phyloP scores from a whole-genome alignment of 1,140 invertebrate species.

The Aphis gossypii region DNA sequence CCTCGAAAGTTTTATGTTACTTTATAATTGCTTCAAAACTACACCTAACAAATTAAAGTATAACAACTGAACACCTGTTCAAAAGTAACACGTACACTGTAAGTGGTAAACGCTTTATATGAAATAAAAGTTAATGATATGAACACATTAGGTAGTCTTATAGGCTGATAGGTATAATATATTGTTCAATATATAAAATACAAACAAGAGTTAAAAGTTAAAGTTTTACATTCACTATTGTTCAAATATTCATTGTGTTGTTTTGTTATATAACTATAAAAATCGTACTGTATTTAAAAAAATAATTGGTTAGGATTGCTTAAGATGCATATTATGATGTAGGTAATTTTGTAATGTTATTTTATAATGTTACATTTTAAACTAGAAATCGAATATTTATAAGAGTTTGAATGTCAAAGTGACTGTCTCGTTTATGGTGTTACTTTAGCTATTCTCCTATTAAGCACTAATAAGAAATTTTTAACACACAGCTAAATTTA shows the following conservation, averaged over 20 bases:
- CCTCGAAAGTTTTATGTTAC: neutral
- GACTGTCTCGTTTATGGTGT: neutral
- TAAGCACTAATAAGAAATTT: neutral
- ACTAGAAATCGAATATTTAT: neutral
- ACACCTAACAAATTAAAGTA: neutral
- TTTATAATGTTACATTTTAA: neutral
- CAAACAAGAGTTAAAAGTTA: neutral
- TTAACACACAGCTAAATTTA: neutral
- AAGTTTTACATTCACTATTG: neutral
- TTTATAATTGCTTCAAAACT: conserved; percentile 5
- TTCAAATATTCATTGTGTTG: neutral
- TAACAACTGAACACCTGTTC: neutral
- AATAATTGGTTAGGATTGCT: neutral
- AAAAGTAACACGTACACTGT: neutral
- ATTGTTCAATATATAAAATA: neutral
- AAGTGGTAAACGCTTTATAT: neutral
- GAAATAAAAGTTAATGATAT: neutral
- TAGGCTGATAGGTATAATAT: neutral
- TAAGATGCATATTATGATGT: neutral
- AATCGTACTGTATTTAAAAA: neutral
- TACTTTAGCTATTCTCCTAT: neutral
- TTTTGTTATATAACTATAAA: neutral
- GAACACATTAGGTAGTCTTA: neutral
- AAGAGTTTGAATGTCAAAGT: neutral
- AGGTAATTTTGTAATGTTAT: neutral